These are phyloP conservation scores for Caenorhabditis sp. DNA, from an alignment of 2,888 invertebrate species.

Conservation along the genomic window DNA sequence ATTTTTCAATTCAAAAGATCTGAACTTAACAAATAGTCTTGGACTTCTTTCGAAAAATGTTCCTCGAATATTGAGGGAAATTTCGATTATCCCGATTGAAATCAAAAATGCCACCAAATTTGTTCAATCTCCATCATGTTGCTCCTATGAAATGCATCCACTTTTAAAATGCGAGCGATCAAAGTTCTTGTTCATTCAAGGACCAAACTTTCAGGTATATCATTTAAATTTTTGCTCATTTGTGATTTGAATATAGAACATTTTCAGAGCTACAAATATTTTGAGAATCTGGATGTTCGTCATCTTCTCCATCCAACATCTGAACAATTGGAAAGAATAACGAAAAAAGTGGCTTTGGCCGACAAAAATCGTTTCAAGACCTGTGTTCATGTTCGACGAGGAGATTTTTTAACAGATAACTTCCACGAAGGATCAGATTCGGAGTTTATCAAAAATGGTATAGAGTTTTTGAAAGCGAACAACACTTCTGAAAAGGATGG, in stretches of 20 bases:
- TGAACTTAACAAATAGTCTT: conserved; percentile 4
- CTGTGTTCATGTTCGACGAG: conserved; percentile 25
- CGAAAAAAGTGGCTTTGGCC: not conserved
- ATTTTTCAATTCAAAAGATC: conserved; percentile 28
- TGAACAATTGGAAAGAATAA: not conserved
- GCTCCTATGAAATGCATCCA: conserved; percentile 11
- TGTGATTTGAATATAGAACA: not conserved
- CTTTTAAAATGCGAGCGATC: conserved; percentile 20
- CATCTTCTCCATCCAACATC: not conserved
- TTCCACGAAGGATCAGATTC: conserved; percentile 21
- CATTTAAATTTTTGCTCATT: not conserved
- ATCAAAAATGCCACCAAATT: not conserved
- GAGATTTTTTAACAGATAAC: conserved; percentile 26
- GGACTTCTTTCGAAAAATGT: not conserved
- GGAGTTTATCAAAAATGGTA: conserved; percentile 12
- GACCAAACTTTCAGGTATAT: conserved; percentile 30
- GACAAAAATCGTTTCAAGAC: conserved; percentile 8
- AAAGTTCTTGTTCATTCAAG: conserved; percentile 15
- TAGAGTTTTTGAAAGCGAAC: conserved; percentile 5
- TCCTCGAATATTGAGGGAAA: not conserved
- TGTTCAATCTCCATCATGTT: conserved; percentile 11
- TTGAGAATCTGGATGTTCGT: conserved; percentile 4
- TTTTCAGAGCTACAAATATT: conserved; percentile 36
- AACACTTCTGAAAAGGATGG: not conserved
- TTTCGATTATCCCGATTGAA: conserved; percentile 17